These are phyloP conservation scores for Menidia beryllina DNA, from an alignment of 2,113 vertebrate species.

Conservation along the genomic window DNA sequence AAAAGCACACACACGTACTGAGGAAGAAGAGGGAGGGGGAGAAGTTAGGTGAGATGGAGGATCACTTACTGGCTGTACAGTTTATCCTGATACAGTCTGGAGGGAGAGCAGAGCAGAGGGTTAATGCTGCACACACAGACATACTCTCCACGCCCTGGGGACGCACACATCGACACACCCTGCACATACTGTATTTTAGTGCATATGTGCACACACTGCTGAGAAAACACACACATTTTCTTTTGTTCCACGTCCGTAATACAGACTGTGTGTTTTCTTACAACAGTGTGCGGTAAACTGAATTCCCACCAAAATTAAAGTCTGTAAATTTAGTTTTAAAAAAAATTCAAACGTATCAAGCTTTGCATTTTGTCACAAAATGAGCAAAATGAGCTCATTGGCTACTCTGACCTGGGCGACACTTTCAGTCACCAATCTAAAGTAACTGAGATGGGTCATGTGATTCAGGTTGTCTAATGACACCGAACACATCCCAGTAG, in stretches of 20 bases:
- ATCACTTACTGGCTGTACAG: conserved; percentile 99
- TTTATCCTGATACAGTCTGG: conserved; percentile 99
- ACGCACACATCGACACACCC: conserved; percentile 94
- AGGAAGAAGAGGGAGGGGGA: conserved; percentile 61
- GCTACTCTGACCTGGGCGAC: conserved; percentile 71
- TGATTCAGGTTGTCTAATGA: conserved; percentile 61
- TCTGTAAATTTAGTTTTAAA: conserved; percentile 4
- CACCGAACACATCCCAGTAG: conserved; percentile 64
- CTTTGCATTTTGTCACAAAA: conserved; percentile 48
- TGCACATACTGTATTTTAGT: conserved; percentile 30
- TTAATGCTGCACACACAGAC: conserved; percentile 98
- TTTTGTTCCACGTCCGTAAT: conserved; percentile 30
- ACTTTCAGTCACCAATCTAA: conserved; percentile 65
- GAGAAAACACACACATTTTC: conserved; percentile 58
- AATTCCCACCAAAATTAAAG: background rate
- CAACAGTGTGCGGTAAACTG: conserved; percentile 29
- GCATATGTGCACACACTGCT: conserved; percentile 50
- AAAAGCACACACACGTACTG: conserved; percentile 40
- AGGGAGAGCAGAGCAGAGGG: conserved; percentile 99
- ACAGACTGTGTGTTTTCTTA: conserved; percentile 24
- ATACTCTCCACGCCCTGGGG: conserved; percentile 98
- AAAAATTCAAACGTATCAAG: conserved; percentile 3
- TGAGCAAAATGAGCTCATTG: conserved; percentile 42
- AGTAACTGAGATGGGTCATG: conserved; percentile 61
- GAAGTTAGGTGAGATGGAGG: conserved; percentile 89